phyloP scores from a whole-genome alignment of 2,797 vertebrate species.

The Acipenser transmontanus region DNA sequence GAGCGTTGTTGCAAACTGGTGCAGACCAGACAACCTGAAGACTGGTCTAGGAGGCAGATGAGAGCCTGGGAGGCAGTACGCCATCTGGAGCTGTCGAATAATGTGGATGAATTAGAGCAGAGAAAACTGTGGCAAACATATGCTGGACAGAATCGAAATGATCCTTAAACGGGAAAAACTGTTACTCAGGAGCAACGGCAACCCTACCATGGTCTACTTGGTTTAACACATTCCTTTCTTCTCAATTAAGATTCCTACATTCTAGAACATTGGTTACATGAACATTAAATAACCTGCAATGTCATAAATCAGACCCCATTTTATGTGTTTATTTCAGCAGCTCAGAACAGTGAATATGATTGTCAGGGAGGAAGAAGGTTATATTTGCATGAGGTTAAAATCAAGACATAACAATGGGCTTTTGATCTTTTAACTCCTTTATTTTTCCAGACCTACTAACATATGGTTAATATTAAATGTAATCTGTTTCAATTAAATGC shows the following conservation, averaged over 20 bases:
- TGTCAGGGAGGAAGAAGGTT: no score
- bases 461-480: no score
- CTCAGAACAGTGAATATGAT: no score
- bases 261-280: neutral
- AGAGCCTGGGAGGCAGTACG: conserved; percentile 75
- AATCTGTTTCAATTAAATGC: no score
- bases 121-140: conserved; percentile 68
- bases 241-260: conserved; percentile 14
- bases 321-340: no score
- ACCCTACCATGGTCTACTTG: conserved; percentile 64
- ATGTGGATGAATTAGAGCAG: conserved; percentile 74
- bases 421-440: no score
- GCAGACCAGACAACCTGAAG: conserved; percentile 86
- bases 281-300: neutral
- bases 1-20: conserved; percentile 78
- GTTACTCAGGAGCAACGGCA: conserved; percentile 57
- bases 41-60: conserved; percentile 71
- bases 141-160: conserved; percentile 54
- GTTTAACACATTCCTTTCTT: conserved; percentile 58
- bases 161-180: conserved; percentile 61
- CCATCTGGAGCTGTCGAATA: conserved; percentile 86
- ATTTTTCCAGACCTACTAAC: no score
- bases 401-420: no score
- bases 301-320: no score
- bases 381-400: no score